Percentiles rank a stretch among this genome's conserved stretches.
These are phyloP conservation scores for Fistularia commersonii DNA, from an alignment of 2,797 vertebrate genomes.

Conservation along the genomic window DNA sequence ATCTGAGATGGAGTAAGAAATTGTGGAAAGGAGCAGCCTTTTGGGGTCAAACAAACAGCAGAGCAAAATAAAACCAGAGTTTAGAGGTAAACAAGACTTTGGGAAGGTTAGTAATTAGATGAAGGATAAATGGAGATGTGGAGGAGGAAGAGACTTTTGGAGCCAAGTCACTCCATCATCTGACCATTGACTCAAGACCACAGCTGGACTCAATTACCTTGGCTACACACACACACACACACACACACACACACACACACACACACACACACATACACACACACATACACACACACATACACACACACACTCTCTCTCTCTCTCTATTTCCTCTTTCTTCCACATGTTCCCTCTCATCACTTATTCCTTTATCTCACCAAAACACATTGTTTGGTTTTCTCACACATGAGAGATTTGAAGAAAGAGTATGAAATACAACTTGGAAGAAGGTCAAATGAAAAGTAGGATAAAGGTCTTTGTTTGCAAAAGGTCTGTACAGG, in stretches of 20 bases:
- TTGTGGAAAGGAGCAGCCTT: background rate
- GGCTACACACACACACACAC: slow-evolving; percentile 8
- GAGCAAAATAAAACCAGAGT: no score
- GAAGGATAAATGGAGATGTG: slow-evolving; percentile 64
- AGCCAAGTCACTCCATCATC: slow-evolving; percentile 65
- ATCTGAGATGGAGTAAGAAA: slow-evolving; percentile 1
- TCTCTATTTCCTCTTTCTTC: background rate
- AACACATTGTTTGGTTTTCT: slow-evolving; percentile 25
- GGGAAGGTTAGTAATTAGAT: slow-evolving; percentile 57
- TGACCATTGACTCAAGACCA: slow-evolving; percentile 74
- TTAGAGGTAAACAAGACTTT: background rate
- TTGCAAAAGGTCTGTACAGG: slow-evolving; percentile 21
- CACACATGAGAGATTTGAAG: slow-evolving; percentile 10
- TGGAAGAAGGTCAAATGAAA: slow-evolving; percentile 7
- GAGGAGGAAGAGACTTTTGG: slow-evolving; percentile 48
- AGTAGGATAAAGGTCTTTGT: slow-evolving; percentile 5
- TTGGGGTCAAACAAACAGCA: background rate
- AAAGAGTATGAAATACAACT: background rate
- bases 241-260: slow-evolving; percentile 4
- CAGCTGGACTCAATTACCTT: slow-evolving; percentile 77
- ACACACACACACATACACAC: slow-evolving; percentile 7
- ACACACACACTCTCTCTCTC: slow-evolving; percentile 25
- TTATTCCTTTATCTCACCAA: slow-evolving; percentile 35
- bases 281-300: slow-evolving; percentile 7
- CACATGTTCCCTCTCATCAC: background rate